These are phyloP conservation scores for Eledona agricola DNA, from an alignment of 2,888 invertebrate genomes.

Conservation along the genomic window DNA sequence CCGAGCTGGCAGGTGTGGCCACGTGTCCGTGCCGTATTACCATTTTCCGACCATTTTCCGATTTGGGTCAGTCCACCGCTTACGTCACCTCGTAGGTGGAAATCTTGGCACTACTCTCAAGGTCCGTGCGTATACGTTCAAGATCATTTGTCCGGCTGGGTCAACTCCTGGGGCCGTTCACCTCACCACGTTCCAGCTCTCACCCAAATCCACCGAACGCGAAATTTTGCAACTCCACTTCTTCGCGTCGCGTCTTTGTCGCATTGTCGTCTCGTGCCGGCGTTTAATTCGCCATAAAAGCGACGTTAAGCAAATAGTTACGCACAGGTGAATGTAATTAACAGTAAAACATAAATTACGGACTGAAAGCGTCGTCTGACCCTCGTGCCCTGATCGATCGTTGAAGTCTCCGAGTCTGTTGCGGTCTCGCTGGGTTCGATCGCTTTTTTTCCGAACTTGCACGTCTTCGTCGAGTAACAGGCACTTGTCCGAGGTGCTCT, in stretches of 20 bases:
- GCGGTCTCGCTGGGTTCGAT: too few species aligned
- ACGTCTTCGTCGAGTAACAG: constrained; percentile 1
- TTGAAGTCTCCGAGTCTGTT: too few species aligned
- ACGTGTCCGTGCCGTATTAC: constrained; percentile 9
- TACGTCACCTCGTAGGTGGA: constrained; percentile 52
- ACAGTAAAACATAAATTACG: too few species aligned
- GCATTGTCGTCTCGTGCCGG: too few species aligned
- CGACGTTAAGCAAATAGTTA: too few species aligned
- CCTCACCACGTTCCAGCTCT: constrained; percentile 29
- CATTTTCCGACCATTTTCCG: constrained; percentile 20
- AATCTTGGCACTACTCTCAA: constrained; percentile 54
- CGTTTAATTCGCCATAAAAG: too few species aligned
- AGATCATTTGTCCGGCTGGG: constrained; percentile 51
- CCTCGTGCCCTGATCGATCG: too few species aligned
- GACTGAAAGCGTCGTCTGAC: too few species aligned
- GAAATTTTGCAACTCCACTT: too few species aligned
- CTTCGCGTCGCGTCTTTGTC: too few species aligned
- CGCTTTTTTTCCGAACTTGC: too few species aligned
- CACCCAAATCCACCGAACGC: constrained; percentile 5
- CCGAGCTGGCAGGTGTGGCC: constrained; percentile 23
- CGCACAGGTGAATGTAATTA: too few species aligned
- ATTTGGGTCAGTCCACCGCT: constrained; percentile 52
- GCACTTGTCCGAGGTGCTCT: constrained; percentile 11
- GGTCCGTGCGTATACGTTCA: constrained; percentile 52
- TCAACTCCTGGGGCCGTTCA: constrained; percentile 42